phyloP scores from a whole-genome alignment of 2,113 vertebrate species.

The Marcusenius ussheri region DNA sequence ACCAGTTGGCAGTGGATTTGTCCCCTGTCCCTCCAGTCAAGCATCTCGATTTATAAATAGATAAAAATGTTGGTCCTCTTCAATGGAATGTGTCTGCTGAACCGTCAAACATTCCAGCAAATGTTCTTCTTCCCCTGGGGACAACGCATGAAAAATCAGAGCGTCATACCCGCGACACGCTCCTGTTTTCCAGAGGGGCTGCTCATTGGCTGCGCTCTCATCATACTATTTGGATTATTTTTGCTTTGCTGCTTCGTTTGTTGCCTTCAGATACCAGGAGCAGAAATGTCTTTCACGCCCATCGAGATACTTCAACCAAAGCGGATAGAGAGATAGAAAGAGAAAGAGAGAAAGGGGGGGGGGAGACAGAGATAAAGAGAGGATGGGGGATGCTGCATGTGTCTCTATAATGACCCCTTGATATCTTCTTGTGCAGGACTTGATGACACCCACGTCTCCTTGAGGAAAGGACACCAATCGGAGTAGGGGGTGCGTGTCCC shows the following conservation, averaged over 20 bases:
- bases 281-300: not conserved
- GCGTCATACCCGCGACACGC: fast-evolving
- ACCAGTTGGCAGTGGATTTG: not conserved
- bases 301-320: not conserved
- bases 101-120: not conserved
- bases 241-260: not conserved
- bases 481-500: not conserved
- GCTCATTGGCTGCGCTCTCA: not conserved
- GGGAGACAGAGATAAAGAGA: not conserved
- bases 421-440: not conserved
- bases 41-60: not conserved
- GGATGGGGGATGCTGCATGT: not conserved
- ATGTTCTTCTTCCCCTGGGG: not conserved
- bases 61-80: not conserved
- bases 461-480: not conserved
- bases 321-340: not conserved
- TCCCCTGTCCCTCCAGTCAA: not conserved
- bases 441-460: not conserved
- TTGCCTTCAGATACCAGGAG: not conserved
- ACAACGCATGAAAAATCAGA: not conserved
- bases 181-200: not conserved
- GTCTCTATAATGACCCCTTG: not conserved
- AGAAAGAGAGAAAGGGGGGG: not conserved
- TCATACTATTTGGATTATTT: not conserved
- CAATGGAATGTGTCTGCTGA: not conserved